Evolutionary conservation across 2,113 vertebrate genomes (phyloP).

Genomic region (Stigmatopora argus): DNA sequence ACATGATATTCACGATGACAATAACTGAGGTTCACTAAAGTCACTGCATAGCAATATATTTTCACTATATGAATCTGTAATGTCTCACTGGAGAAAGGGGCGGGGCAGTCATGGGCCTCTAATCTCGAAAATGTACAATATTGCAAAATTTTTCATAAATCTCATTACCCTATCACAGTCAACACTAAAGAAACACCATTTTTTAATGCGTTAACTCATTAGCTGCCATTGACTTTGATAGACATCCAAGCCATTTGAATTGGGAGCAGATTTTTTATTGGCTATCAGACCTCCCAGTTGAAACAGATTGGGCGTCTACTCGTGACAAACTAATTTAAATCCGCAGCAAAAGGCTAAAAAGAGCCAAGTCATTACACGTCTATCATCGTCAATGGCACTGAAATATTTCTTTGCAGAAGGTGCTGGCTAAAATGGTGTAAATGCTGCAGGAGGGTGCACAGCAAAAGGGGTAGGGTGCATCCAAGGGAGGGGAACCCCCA

Average conservation of each 20-base stretch:
- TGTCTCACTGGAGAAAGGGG: neutral
- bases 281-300: no score
- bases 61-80: neutral
- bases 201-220: no score
- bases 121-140: neutral
- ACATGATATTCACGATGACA: neutral
- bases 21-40: neutral
- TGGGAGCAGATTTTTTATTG: no score
- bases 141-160: neutral
- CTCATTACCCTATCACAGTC: neutral
- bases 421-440: slow-evolving; percentile 63
- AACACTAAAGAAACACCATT: neutral
- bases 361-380: no score
- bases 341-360: no score
- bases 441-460: slow-evolving; percentile 41
- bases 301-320: no score
- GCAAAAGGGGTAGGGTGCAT: slow-evolving; percentile 12
- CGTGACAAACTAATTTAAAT: no score
- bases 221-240: no score
- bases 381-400: no score
- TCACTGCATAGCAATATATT: neutral
- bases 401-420: slow-evolving; percentile 8
- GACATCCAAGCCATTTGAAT: no score
- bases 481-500: slow-evolving; percentile 1
- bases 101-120: neutral